These are phyloP conservation scores for Ceratina australensis DNA, from an alignment of 1,140 invertebrate genomes.

Conservation along the genomic window DNA sequence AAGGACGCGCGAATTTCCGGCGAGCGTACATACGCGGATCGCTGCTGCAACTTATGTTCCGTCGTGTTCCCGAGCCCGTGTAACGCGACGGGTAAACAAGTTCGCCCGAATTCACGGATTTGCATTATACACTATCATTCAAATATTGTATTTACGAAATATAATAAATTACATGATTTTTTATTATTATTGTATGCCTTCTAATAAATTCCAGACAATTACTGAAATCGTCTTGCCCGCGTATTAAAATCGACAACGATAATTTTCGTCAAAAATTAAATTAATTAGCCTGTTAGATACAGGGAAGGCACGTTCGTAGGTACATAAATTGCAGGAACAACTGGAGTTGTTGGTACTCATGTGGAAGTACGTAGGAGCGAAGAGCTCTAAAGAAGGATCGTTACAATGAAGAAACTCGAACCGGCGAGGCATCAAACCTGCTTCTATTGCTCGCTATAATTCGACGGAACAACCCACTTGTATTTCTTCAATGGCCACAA, in stretches of 20 bases:
- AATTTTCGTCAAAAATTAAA: too few relatives aligned
- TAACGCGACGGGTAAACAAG: not conserved
- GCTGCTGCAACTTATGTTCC: not conserved
- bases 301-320: too few relatives aligned
- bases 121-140: too few relatives aligned
- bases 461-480: not conserved
- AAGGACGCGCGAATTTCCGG: constrained; percentile 26
- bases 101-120: not conserved
- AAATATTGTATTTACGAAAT: too few relatives aligned
- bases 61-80: not conserved
- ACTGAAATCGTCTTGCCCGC: too few relatives aligned
- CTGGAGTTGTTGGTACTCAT: too few relatives aligned
- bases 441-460: not conserved
- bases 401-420: not conserved
- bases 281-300: too few relatives aligned
- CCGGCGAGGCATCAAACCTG: not conserved
- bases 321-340: too few relatives aligned
- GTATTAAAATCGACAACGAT: too few relatives aligned
- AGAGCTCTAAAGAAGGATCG: not conserved
- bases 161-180: too few relatives aligned
- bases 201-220: not conserved
- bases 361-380: too few relatives aligned
- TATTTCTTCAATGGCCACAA: not conserved
- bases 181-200: too few relatives aligned
- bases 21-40: not conserved